Evolutionary conservation across 2,888 invertebrate genomes (phyloP).

Genomic region (Sclerodermus sp.): DNA sequence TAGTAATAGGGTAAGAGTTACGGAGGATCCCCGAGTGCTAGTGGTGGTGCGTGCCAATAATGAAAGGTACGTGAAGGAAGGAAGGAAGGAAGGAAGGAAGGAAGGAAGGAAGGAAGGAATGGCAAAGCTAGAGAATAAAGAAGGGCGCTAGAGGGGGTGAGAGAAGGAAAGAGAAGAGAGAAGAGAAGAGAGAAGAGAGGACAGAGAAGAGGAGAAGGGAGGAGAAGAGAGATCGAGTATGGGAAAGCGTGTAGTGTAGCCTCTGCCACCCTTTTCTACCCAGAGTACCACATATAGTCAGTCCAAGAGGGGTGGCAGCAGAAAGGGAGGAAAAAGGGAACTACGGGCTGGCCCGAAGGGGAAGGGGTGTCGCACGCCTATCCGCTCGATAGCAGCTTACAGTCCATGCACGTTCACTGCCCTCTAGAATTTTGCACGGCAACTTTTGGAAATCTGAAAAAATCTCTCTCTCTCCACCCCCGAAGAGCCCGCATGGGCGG

Average conservation of each 20-base stretch:
- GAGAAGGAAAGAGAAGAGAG: slow-evolving; percentile 1
- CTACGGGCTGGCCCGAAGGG: slow-evolving; percentile 5
- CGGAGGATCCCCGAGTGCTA: slow-evolving; percentile 3
- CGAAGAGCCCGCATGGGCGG: too few relatives aligned
- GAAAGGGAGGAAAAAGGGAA: slow-evolving; percentile 25
- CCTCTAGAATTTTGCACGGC: slow-evolving; percentile 24
- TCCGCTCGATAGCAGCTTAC: slow-evolving; percentile 57
- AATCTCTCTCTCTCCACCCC: not conserved
- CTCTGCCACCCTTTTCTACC: slow-evolving; percentile 30
- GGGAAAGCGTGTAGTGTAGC: slow-evolving; percentile 46
- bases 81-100: slow-evolving; percentile 13
- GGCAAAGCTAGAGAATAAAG: slow-evolving; percentile 1
- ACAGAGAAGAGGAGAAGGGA: slow-evolving; percentile 9
- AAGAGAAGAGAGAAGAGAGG: slow-evolving; percentile 8
- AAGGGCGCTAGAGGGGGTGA: too few relatives aligned
- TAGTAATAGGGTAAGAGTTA: not conserved
- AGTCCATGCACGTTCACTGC: slow-evolving; percentile 48
- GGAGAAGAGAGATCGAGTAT: slow-evolving; percentile 30
- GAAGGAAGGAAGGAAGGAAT: slow-evolving; percentile 10
- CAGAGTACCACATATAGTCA: slow-evolving; percentile 4
- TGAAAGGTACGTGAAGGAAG: slow-evolving; percentile 36
- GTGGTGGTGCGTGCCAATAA: slow-evolving; percentile 37
- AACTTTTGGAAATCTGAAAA: not conserved
- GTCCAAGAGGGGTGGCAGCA: slow-evolving; percentile 17
- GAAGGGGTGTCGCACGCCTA: slow-evolving; percentile 49